Base-by-base conservation (phyloP, 2,888 invertebrate species). In the Dermolepida albohirtum region DNA sequence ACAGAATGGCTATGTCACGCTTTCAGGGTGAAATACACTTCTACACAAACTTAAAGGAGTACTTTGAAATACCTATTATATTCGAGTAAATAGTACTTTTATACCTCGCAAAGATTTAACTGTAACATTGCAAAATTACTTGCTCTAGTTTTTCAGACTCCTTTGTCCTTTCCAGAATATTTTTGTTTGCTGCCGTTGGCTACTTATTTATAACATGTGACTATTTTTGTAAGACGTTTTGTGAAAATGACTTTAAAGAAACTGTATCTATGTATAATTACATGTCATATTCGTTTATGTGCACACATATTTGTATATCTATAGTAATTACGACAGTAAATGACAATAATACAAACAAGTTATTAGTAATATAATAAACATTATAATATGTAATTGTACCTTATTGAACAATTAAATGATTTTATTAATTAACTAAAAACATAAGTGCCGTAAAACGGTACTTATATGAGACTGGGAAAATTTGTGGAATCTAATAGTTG, bases 21-120 rank as follows among this genome's bases (percentile, higher is more conserved):
- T 47, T 22, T 14, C 22, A 63, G 29, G 49, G 34, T 34, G 16
- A 54, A 11, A 41, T n/a, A 27, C 43, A 44, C 34, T 47, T 17
- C 29, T 8, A 12, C 22, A 47, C 65, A 40, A 47, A 55, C 44
- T 55, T 41, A 52, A 67, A 44, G 47, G 10, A 54, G 40, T 41
- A 52, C 50, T 67, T 49, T 22, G 43, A 63, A 63, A 63, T 29
- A 47, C 67, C 67, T 54, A 67, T 67, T 67, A 54, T 67, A n/a
- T 51, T 39, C 27, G 39, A 50, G 63, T 63, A 67, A 67, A 66
- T 57, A 67, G 67, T 54, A 63, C 67, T 44, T 66, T 67, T 67
- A 62, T 62, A 41, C 62, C 29, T 22, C 39, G 50, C 39, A 51
- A 52, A 51, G 52, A 63, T 54, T 63, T 59, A 62, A 51, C 67